A percentile compares a stretch with the other conserved stretches of the same genome.
Conservation (phyloP, 2,113 vertebrate species). For the Tragelaphus scriptus region DNA sequence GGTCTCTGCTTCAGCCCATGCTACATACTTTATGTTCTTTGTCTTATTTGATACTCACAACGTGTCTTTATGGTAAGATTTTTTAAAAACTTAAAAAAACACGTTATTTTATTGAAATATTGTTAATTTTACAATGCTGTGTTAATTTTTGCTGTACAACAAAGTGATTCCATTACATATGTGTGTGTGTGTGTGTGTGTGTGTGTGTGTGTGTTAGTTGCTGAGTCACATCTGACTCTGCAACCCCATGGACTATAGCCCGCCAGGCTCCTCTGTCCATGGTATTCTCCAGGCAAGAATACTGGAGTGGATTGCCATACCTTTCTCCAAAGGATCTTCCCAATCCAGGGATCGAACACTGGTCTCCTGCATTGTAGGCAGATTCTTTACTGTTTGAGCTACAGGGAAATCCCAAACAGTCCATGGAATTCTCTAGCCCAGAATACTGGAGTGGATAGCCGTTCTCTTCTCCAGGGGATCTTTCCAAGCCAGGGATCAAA, state of each 20-base stretch:
- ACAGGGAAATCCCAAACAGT: background rate
- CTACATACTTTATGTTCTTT: background rate
- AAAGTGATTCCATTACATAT: background rate
- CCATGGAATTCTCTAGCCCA: background rate
- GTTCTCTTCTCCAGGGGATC: background rate
- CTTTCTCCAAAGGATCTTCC: background rate
- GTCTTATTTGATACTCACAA: background rate
- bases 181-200: background rate
- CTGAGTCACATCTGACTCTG: background rate
- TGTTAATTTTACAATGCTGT: background rate
- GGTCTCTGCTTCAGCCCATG: background rate
- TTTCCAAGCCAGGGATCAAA: background rate
- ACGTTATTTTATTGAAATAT: background rate
- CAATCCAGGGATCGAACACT: background rate
- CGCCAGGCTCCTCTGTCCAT: background rate
- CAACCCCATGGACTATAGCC: background rate
- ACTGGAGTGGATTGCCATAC: background rate
- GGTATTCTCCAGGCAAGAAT: background rate
- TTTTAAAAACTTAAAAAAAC: background rate
- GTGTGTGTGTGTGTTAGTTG: background rate
- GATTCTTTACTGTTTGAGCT: background rate
- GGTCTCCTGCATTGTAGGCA: background rate
- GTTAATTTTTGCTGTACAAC: background rate
- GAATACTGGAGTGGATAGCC: background rate
- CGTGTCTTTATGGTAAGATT: background rate